Evolutionary conservation across 2,888 invertebrate genomes (phyloP).

Genomic region (Neoscelio sp.): DNA sequence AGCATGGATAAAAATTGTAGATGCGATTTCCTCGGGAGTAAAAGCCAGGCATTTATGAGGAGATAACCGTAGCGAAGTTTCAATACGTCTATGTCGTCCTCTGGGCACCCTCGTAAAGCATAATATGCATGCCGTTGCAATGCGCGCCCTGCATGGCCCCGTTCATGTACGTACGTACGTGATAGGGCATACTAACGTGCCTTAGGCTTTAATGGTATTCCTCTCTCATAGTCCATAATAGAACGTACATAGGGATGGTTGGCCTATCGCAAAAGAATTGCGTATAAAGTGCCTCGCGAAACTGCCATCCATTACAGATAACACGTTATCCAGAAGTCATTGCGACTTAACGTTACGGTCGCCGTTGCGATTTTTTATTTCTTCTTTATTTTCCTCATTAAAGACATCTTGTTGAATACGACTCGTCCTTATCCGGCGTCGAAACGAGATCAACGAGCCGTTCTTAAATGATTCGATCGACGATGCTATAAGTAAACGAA

Average conservation of each 20-base stretch:
- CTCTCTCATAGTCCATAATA: conserved; percentile 33
- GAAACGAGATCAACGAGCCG: neutral
- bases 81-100: conserved; percentile 38
- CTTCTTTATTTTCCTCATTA: conserved; percentile 18
- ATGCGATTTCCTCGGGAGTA: too few relatives aligned
- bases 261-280: conserved; percentile 67
- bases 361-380: conserved; percentile 21
- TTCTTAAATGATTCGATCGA: neutral
- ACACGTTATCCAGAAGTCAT: conserved; percentile 43
- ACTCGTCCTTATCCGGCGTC: neutral
- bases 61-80: conserved; percentile 21
- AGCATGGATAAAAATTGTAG: too few relatives aligned
- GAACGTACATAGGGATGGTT: conserved; percentile 38
- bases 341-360: conserved; percentile 32
- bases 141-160: conserved; percentile 26
- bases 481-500: too few relatives aligned
- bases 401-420: neutral
- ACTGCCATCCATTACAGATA: conserved; percentile 66
- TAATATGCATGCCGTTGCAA: conserved; percentile 50
- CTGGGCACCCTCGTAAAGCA: conserved; percentile 37
- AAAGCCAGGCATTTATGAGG: conserved; percentile 13
- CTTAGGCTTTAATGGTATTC: conserved; percentile 44
- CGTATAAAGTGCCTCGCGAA: conserved; percentile 65
- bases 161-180: conserved; percentile 26
- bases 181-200: conserved; percentile 27